Base-by-base conservation (phyloP, 2,113 vertebrate species). In the Psammodynastes pulverulentus region DNA sequence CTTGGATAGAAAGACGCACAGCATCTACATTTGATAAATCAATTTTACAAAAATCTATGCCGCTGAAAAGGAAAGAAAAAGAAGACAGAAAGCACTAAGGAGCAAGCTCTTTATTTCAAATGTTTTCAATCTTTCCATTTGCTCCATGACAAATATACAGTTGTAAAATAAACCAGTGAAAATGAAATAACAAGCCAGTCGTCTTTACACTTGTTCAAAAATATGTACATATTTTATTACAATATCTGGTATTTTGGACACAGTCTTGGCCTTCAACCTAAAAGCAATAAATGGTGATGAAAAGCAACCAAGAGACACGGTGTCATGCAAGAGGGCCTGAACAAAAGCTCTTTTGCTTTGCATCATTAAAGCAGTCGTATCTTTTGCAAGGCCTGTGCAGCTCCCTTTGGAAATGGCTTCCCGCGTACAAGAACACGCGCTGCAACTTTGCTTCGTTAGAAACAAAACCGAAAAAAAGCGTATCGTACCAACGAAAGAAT, bases 101-200 rank as follows among this genome's bases (percentile, higher is more conserved):
- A 92, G 87, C 51, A 90, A 58, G 1, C 67, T 92, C 46, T 97
- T 98, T 98, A 97, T 97, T 97, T 58, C 84, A 91, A 95, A 93
- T 29, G 21, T 88, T 23, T 96, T 94, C 93, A 94, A 89, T 79
- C 34, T n/a, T 91, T 93, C 62, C 90, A 58, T 89, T 92, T 94
- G 90, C 48, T 96, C 94, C 86, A 89, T 29, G 94, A 91, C 86
- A 94, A 93, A 29, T 0, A 0, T 51, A 39, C 87, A 84, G 3
- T 17, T 53, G 85, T 9, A 85, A 85, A 54, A 0, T 84, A 49
- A 48, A 90, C 9, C 45, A 87, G 94, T 9, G 93, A 93, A 94
- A 96, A 87, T 58, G 8, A 48, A 91, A 9, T 0, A 90, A 13
- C 3, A 90, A 93, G 84, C 96, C 23, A 84, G 94, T 92, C 84